Base-by-base conservation (phyloP, 2,113 vertebrate species). In the Narcine bancroftii region DNA sequence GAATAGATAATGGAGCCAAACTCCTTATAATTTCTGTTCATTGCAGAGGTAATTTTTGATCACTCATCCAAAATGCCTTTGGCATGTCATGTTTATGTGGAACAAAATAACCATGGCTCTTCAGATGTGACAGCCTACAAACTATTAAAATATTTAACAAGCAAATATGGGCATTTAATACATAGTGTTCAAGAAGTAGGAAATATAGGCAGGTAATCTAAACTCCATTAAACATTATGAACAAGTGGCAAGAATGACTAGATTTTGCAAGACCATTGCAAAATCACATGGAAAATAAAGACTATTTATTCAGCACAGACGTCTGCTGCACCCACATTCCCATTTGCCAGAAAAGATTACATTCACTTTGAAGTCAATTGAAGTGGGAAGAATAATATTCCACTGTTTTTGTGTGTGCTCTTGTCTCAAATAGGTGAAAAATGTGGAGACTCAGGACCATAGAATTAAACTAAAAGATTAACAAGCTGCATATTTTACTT, bases 341-440 rank as follows among this genome's bases (percentile, higher is more conserved):
- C 45, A 33, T 33, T 81, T 50, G 29, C 45, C 45, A 81, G 45
- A 53, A 81, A 53, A 26, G 45, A 26, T 53, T 50, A 53, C 26
- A 53, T 53, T 81, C 33, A 81, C 77, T 81, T 81, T 85, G 81
- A 85, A 85, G 50, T 85, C 13, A 85, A 85, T 19, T 85, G 56
- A 85, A 85, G 81, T 85, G 29, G 50, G 81, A 85, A 85, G 81
- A 56, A 85, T 60, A 85, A 56, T n/a, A 85, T 85, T 85, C 53
- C 24, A 11, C 11, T 50, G 47, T 6, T 79, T 24, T 79, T 7
- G 26, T 6, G 53, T 83, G 47, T n/a, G 50, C 47, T 33, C n/a
- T 83, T 53, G 29, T 33, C 6, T 33, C 24, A 45, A 33, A 10
- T 53, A 33, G 47, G 26, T 33, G 47, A 56, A 83, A 13, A 29